Evolutionary conservation across 2,113 vertebrate species (phyloP).

Genomic region (Picathartes gymnocephalus): DNA sequence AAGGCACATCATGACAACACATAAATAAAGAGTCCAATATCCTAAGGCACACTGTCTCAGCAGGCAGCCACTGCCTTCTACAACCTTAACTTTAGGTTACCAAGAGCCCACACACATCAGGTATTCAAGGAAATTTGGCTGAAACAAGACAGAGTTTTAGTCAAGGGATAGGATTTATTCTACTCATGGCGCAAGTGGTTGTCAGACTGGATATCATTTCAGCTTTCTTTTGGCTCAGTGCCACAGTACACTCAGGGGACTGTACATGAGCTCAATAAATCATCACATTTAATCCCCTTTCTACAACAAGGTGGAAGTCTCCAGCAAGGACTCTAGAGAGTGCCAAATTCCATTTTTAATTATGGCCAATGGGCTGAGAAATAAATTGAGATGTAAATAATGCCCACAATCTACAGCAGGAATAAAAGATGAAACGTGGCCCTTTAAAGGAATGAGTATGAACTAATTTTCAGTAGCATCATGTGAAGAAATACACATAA

Average conservation of each 20-base stretch:
- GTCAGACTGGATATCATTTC: not conserved
- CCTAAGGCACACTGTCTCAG: not conserved
- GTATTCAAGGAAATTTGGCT: not conserved
- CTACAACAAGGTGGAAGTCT: constrained; percentile 10
- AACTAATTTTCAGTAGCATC: not conserved
- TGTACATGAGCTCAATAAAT: not conserved
- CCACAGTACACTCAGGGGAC: not conserved
- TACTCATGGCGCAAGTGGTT: not conserved
- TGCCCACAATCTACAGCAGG: not conserved
- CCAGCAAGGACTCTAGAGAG: not conserved
- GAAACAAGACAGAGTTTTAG: not conserved
- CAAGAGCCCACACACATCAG: not conserved
- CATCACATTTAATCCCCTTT: not conserved
- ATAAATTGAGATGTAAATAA: constrained; percentile 18
- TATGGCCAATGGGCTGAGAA: not conserved
- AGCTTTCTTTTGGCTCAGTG: not conserved
- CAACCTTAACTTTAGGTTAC: not conserved
- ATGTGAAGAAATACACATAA: not conserved
- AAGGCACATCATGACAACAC: not conserved
- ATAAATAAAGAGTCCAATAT: not conserved
- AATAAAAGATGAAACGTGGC: not conserved
- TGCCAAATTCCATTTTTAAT: constrained; percentile 16
- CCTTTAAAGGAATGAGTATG: not conserved
- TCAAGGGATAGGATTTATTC: not conserved
- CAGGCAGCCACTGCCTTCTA: not conserved